These are phyloP conservation scores for Microctenopoma steveboyesi DNA, from an alignment of 2,797 vertebrate genomes.

Conservation along the genomic window DNA sequence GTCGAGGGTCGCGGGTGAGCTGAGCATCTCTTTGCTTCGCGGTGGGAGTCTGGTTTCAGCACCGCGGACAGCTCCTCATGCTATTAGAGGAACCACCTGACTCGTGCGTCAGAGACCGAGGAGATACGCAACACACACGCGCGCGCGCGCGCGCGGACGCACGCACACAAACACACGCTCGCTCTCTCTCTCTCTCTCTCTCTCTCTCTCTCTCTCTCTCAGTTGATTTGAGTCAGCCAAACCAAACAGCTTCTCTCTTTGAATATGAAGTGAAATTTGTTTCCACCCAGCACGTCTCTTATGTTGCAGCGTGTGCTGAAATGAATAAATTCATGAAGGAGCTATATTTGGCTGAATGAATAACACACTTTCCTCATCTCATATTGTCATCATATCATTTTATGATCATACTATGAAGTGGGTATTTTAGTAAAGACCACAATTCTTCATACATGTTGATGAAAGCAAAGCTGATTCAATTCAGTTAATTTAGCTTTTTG, in stretches of 20 bases:
- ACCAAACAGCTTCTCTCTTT: slow-evolving; percentile 21
- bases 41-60: slow-evolving; percentile 82
- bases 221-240: slow-evolving; percentile 37
- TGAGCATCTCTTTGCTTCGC: slow-evolving; percentile 67
- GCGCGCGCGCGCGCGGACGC: slow-evolving; percentile 4
- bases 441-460: neutral
- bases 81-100: slow-evolving; percentile 78
- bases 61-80: slow-evolving; percentile 91
- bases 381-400: neutral
- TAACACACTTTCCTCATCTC: neutral
- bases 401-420: no score
- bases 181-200: no score
- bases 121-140: slow-evolving; percentile 58
- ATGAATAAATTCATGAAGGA: neutral
- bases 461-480: neutral
- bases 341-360: slow-evolving; percentile 19
- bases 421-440: neutral
- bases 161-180: neutral
- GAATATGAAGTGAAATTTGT: slow-evolving; percentile 14
- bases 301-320: slow-evolving; percentile 23
- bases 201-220: no score
- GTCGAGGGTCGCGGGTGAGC: slow-evolving; percentile 35
- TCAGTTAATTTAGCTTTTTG: neutral
- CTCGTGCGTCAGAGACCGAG: slow-evolving; percentile 76
- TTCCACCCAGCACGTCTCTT: neutral